Conservation (phyloP, 2,797 vertebrate genomes). For the Thunnus albacares region DNA sequence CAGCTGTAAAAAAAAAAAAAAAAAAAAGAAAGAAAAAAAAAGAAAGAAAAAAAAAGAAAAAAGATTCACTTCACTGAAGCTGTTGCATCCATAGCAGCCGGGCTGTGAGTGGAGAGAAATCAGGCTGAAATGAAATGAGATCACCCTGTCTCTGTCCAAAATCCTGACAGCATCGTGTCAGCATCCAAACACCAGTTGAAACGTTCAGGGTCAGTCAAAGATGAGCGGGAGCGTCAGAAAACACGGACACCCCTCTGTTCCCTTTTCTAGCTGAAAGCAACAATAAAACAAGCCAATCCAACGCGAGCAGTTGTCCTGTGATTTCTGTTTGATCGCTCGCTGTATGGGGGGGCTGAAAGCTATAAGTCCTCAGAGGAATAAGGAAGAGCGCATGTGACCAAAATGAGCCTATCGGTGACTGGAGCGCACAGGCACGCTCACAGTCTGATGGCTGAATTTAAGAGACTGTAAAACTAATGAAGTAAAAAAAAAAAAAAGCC, state of each 20-base stretch:
- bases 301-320: constrained; percentile 53
- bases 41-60: not conserved
- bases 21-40: not conserved
- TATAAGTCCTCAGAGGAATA: constrained; percentile 74
- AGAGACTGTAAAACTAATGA: constrained; percentile 47
- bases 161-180: constrained; percentile 62
- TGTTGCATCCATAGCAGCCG: constrained; percentile 56
- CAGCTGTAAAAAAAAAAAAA: not conserved
- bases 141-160: constrained; percentile 50
- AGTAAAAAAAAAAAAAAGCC: constrained; percentile 45
- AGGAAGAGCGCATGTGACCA: constrained; percentile 87
- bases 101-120: constrained; percentile 25
- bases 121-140: constrained; percentile 40
- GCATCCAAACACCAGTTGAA: constrained; percentile 78
- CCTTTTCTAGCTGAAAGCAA: constrained; percentile 10
- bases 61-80: constrained; percentile 63
- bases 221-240: constrained; percentile 3
- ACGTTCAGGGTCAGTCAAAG: constrained; percentile 32
- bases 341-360: constrained; percentile 64
- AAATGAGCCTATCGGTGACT: constrained; percentile 79
- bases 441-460: constrained; percentile 43
- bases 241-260: constrained; percentile 2
- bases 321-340: constrained; percentile 72
- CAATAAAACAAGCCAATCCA: constrained; percentile 45
- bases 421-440: constrained; percentile 80